Base-by-base conservation (phyloP, 2,113 vertebrate species). In the Parus major region DNA sequence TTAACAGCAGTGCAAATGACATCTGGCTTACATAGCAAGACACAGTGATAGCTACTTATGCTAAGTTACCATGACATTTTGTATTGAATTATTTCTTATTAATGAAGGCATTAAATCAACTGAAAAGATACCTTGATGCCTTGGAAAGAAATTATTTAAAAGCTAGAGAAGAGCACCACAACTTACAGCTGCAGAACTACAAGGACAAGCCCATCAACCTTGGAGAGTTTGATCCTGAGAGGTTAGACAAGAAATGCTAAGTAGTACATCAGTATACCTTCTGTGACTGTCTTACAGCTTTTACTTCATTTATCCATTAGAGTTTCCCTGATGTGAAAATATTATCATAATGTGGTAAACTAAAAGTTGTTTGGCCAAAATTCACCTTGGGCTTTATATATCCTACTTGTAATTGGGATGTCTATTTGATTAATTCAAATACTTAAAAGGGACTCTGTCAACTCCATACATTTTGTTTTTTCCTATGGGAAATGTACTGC, bases 91-190 rank as follows among this genome's bases (percentile, higher is more conserved):
- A 56, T 89, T 75, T 94, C 93, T 94, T 66, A n/a, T 57, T 61
- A 44, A n/a, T 93, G 11, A 94, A 99, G 99, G 97, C 98, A 76
- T 96, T 99, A 91, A 97, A 98, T 92, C 97, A 98, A 86, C 95
- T 99, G 92, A 98, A 98, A 97, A 98, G 97, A 82, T 95, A 97
- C 64, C 98, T 99, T 59, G 97, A 98, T 93, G 97, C 97, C 65
- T 95, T 99, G 95, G 98, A 99, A 95, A 98, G 97, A 92, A 98
- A 98, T 82, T 99, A 99, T 87, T 97, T 99, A 96, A 97, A 96
- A 78, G 98, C 97, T 50, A 99, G 98, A 94, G 98, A 99, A 50
- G 97, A 98, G 84, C 98, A 99, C 82, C 95, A 92, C 94, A 93
- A 95, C 78, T 94, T 99, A 81, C 98, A 98, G 88, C 98, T 98